Percentiles rank a stretch among this genome's conserved stretches.
Conservation (phyloP, 2,797 vertebrate species). For the Tarsius wallacei region DNA sequence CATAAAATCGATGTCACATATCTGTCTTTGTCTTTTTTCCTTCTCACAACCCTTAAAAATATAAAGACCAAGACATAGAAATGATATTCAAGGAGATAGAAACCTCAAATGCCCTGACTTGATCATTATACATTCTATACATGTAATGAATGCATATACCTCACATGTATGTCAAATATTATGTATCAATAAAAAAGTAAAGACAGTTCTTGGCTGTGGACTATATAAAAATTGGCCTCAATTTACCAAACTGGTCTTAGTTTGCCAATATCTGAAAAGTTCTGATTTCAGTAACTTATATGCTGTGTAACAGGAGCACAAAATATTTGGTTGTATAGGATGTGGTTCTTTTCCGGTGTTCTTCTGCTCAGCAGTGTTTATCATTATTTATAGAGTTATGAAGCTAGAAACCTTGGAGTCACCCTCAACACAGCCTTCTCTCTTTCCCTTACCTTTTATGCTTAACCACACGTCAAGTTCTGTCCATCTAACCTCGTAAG, state of each 20-base stretch:
- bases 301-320: background rate
- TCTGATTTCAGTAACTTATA: slow-evolving; percentile 6
- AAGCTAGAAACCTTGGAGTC: background rate
- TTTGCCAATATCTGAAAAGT: background rate
- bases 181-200: too few species aligned
- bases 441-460: background rate
- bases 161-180: too few species aligned
- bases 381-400: background rate
- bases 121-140: too few species aligned
- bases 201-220: background rate
- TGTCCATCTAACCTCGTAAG: background rate
- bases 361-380: background rate
- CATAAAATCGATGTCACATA: background rate
- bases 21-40: background rate
- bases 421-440: background rate
- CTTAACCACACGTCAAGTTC: background rate
- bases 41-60: background rate
- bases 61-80: background rate
- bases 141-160: too few species aligned
- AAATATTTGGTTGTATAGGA: background rate
- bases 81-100: background rate
- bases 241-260: background rate
- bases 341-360: background rate
- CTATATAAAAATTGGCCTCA: background rate
- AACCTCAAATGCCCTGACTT: too few species aligned